Evolutionary conservation across 2,113 vertebrate genomes (phyloP), one percentile per base, ranked within the genome.

Genomic region (Tragelaphus imberbis): DNA sequence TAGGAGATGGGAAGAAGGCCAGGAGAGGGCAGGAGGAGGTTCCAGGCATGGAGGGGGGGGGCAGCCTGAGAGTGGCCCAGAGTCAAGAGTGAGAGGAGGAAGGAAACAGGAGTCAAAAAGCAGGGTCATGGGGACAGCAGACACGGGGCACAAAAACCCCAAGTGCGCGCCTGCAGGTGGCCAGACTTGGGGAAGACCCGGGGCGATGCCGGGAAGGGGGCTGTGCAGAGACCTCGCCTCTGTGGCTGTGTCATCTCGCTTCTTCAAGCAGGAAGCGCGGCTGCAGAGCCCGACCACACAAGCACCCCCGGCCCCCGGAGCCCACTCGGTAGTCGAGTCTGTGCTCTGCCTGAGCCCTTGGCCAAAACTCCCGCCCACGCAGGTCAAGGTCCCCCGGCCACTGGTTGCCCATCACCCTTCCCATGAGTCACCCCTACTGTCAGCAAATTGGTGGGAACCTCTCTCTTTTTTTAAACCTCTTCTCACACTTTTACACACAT

Each of bases 241-340:
- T 84, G 97, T 58, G 95, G 91, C 92, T 27, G 21, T 16, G 68
- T 84, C 97, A 58, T 94, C 97, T 96, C 40, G 13, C 71, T 92
- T 93, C 97, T 93, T 84, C 28, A 65, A 95, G 92, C 96, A 95
- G 97, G 97, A 97, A 97, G 30, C 49, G 0, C 0, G 1, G 59
- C 65, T 15, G 2, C 81, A 1, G 53, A 81, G 88, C 84, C 61
- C 28, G 40, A 53, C 91, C 36, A 1, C 75, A 59, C 4, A 0
- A 16, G 77, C 2, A 1, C 19, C 12, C 59, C 1, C 0, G 4
- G 92, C 28, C 4, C 9, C 61, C 13, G 2, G 15, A 93, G 93
- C 79, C 47, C 17, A 1, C 55, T 49, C 4, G 36, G 55, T 59
- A 95, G 17, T 56, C 36, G 56, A 47, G 88, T 49, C 11, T 23